Evolutionary conservation across 2,888 invertebrate genomes (phyloP), one percentile per base, ranked within the genome.

Genomic region (Parapristionchus giblindavisi): DNA sequence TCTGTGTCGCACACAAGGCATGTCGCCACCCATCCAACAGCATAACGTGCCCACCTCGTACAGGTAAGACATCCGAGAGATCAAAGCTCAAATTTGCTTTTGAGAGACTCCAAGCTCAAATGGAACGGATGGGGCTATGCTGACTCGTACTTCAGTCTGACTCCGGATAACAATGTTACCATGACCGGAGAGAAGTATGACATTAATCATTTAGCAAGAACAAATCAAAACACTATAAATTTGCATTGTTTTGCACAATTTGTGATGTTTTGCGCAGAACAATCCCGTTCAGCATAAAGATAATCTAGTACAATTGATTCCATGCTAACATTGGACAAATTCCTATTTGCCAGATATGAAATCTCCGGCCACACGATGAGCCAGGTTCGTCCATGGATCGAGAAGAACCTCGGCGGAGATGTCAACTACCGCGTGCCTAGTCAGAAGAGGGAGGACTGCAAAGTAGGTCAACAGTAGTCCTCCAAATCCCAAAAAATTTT

Each of bases 81-180:
- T 14, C 43, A 43, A 43, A 14, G 8, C 11, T 43, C 43, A 43
- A 52, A 48, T 3, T 17, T n/a, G 8, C 8, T 6, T 71, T 4
- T 72, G 77, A 87, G 87, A 29, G 87, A 87, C 72, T 76, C 78
- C 34, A 81, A 81, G 21, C 90, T 98, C 70, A 97, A 96, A 90
- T 98, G 98, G 98, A 96, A 97, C 90, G 99, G 99, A 32, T 99
- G 99, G 99, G 99, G 99, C n/a, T 99, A 97, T 91, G 93, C 93
- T 81, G 97, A 98, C 89, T 94, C 96, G 0, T 92, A 92, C 89
- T 98, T 99, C 89, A 89, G 91, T 71, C 88, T 93, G 6, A 90
- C 92, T 76, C 76, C 80, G 32, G 85, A 89, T 78, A 90, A 90
- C 4, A 89, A 92, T n/a, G 91, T 94, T 65, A 91, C 91, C 79